These are phyloP conservation scores for Azemiops feae DNA, from an alignment of 2,113 vertebrate genomes.

Conservation along the genomic window DNA sequence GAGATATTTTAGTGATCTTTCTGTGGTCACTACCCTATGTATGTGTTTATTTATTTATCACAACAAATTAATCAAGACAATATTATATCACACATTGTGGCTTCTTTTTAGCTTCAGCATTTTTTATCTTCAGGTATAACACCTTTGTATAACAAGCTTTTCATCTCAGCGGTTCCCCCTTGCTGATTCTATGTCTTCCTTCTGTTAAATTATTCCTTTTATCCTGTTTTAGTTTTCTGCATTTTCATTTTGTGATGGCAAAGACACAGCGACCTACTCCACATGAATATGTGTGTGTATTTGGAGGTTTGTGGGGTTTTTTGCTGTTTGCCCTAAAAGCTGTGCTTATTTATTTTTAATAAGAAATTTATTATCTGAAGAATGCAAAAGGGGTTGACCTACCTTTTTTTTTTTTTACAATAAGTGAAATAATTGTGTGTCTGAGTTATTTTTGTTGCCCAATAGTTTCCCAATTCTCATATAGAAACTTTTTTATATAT, in stretches of 20 bases:
- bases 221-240: constrained; percentile 25
- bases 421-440: constrained; percentile 21
- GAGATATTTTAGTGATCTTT: background rate
- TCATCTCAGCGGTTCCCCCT: constrained; percentile 40
- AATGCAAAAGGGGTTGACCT: constrained; percentile 57
- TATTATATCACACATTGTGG: constrained; percentile 34
- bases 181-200: constrained; percentile 53
- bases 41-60: background rate
- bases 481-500: constrained; percentile 49
- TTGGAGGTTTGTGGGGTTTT: constrained; percentile 16
- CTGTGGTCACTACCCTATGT: background rate
- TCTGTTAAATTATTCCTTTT: constrained; percentile 36
- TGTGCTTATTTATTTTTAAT: constrained; percentile 41
- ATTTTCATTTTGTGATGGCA: constrained; percentile 48
- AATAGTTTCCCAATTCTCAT: constrained; percentile 48
- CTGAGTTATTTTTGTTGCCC: constrained; percentile 62
- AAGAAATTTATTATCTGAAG: constrained; percentile 46
- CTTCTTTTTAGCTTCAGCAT: constrained; percentile 34
- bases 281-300: constrained; percentile 12
- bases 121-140: constrained; percentile 49
- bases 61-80: constrained; percentile 51
- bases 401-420: constrained; percentile 46
- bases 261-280: constrained; percentile 37
- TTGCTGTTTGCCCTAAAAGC: constrained; percentile 19
- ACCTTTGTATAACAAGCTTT: constrained; percentile 35